Evolutionary conservation across 2,797 vertebrate genomes (phyloP), one percentile per base, ranked within the genome.

Genomic region (Phoeniculus purpureus): DNA sequence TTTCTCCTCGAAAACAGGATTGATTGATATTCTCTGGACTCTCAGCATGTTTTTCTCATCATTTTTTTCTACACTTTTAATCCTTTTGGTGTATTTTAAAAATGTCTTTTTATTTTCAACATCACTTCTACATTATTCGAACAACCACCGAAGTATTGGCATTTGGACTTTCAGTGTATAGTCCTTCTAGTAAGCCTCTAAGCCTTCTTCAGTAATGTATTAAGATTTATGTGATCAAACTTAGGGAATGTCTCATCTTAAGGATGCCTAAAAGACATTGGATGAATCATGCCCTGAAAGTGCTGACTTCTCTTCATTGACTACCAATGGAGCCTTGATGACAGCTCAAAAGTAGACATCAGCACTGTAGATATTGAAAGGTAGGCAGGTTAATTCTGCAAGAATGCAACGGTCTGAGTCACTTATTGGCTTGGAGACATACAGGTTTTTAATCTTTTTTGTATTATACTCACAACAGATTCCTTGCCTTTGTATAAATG

Each of bases 251-350:
- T 77, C 21, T 54, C 50, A 67, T 71, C 65, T 18, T 51, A 54
- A 79, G 11, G n/a, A 81, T 37, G 21, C 21, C 32, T 92, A 76
- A 89, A 92, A 80, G 71, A 81, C 2, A 2, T n/a, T 60, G 23
- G 56, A 71, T 84, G 58, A 94, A 67, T 91, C 75, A 87, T 72
- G 18, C 20, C 26, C 17, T 74, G 15, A 80, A 93, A 93, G 12
- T 81, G 86, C 61, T 94, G 86, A 85, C 72, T 87, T 85, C 19
- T 90, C 84, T 84, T 68, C 45, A 82, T 48, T 71, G 68, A 80
- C 60, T 86, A 80, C 18, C 47, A 71, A 16, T 51, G 75, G 51
- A 86, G 65, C 4, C 65, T 87, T 82, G 78, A 71, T 61, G 68
- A 43, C 54, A 79, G 54, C 67, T 80, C 72, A 71, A 37, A 86